Percentiles rank a stretch among this genome's conserved stretches.
Evolutionary conservation across 2,888 invertebrate genomes (phyloP).

Genomic region (Diarsia brunnea): DNA sequence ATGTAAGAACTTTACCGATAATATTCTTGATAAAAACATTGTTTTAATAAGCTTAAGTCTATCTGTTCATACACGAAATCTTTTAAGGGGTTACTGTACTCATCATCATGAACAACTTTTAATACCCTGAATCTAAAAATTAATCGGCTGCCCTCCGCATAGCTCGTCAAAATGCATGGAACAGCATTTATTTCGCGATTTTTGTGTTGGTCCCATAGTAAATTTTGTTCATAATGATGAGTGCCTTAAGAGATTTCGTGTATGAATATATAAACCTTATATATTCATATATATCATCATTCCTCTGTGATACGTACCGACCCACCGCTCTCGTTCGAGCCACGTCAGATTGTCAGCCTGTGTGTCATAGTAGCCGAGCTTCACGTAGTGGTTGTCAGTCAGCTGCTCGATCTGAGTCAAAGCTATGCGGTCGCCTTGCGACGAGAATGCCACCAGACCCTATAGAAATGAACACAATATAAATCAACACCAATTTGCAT

Average conservation of each 20-base stretch:
- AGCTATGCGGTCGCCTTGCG: slow-evolving; percentile 99
- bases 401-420: slow-evolving; percentile 99
- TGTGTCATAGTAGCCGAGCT: slow-evolving; percentile 98
- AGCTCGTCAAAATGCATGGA: too few species aligned
- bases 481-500: slow-evolving; percentile 16
- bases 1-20: not conserved
- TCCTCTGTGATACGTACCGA: slow-evolving; percentile 91
- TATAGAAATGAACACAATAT: slow-evolving; percentile 77
- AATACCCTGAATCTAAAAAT: too few species aligned
- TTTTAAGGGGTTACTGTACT: too few species aligned
- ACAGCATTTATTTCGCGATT: too few species aligned
- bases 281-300: too few species aligned
- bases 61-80: too few species aligned
- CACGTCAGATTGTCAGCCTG: slow-evolving; percentile 98
- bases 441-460: slow-evolving; percentile 99
- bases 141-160: too few species aligned
- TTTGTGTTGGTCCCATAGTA: too few species aligned
- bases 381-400: slow-evolving; percentile 97
- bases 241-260: too few species aligned
- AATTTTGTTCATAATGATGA: too few species aligned
- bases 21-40: not conserved
- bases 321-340: slow-evolving; percentile 97
- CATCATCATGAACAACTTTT: too few species aligned
- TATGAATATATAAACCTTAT: too few species aligned
- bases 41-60: not conserved